A percentile compares a stretch with the other conserved stretches of the same genome.
Evolutionary conservation across 2,888 invertebrate genomes (phyloP).

Genomic region (Lysandra coridon): DNA sequence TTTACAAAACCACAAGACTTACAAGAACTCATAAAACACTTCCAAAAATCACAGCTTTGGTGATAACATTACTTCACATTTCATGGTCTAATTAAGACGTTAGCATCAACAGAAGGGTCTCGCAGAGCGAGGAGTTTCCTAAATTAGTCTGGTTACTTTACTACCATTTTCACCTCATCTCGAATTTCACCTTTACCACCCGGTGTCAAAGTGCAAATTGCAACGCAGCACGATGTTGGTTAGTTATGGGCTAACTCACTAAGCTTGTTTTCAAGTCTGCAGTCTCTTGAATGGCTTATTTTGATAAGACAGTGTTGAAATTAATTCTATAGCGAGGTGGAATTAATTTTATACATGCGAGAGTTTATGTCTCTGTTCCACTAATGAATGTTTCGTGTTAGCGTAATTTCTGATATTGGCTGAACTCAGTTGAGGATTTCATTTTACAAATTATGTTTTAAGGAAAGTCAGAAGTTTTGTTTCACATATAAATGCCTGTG

Average conservation of each 20-base stretch:
- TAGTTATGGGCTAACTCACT: constrained; percentile 30
- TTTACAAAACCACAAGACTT: not conserved
- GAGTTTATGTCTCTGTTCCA: constrained; percentile 5
- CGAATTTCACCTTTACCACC: not conserved
- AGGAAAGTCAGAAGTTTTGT: not conserved
- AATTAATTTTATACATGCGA: constrained; percentile 1
- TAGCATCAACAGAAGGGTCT: constrained; percentile 28
- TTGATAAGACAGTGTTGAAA: constrained; percentile 24
- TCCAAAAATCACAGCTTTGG: constrained; percentile 6
- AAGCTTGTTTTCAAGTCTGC: constrained; percentile 28
- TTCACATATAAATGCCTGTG: not conserved
- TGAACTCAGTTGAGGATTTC: not conserved
- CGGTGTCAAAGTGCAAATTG: not conserved
- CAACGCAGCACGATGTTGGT: not conserved
- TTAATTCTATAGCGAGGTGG: constrained; percentile 18
- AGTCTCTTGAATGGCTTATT: constrained; percentile 32
- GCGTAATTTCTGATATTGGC: not conserved
- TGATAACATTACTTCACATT: constrained; percentile 27
- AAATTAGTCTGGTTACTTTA: constrained; percentile 24
- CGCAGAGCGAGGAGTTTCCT: constrained; percentile 30
- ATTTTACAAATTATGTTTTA: not conserved
- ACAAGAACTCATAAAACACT: not conserved
- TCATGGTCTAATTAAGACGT: constrained; percentile 30
- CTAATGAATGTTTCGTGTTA: not conserved
- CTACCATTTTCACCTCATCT: not conserved